Evolutionary conservation across 2,113 vertebrate species (phyloP).

Genomic region (Myotis yumanensis): DNA sequence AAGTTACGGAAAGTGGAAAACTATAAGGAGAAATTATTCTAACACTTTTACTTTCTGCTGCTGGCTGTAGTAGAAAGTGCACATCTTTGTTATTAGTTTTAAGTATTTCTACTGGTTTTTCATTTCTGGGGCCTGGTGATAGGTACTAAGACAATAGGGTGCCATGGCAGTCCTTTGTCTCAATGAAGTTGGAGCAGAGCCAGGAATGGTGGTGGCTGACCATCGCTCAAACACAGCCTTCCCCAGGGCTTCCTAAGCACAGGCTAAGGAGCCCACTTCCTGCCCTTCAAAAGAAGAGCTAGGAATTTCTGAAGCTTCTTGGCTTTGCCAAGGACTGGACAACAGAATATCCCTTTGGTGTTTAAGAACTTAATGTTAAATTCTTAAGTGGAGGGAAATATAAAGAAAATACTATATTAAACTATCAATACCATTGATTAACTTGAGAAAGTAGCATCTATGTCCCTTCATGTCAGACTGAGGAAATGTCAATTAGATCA

Average conservation of each 20-base stretch:
- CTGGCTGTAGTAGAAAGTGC: too few relatives aligned
- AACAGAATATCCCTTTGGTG: not conserved
- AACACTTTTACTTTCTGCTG: not conserved
- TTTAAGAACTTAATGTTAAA: not conserved
- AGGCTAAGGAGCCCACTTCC: not conserved
- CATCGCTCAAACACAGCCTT: slow-evolving; percentile 28
- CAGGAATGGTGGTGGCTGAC: not conserved
- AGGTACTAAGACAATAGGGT: not conserved
- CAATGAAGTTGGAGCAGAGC: not conserved
- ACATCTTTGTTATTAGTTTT: not conserved
- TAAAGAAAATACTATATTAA: slow-evolving; percentile 18
- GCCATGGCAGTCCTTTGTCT: not conserved
- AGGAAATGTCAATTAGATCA: not conserved
- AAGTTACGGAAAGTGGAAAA: slow-evolving; percentile 8
- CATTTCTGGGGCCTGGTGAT: not conserved
- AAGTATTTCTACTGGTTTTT: not conserved
- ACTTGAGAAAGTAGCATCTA: not conserved
- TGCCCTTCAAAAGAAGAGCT: not conserved
- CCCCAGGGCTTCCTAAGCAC: not conserved
- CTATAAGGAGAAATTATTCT: slow-evolving; percentile 3
- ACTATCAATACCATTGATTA: slow-evolving; percentile 9
- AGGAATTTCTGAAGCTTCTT: not conserved
- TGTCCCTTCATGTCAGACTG: not conserved
- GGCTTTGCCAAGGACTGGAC: not conserved
- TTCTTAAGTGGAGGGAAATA: slow-evolving; percentile 32